phyloP scores from a whole-genome alignment of 2,113 vertebrate genomes.

The Merops nubicus region DNA sequence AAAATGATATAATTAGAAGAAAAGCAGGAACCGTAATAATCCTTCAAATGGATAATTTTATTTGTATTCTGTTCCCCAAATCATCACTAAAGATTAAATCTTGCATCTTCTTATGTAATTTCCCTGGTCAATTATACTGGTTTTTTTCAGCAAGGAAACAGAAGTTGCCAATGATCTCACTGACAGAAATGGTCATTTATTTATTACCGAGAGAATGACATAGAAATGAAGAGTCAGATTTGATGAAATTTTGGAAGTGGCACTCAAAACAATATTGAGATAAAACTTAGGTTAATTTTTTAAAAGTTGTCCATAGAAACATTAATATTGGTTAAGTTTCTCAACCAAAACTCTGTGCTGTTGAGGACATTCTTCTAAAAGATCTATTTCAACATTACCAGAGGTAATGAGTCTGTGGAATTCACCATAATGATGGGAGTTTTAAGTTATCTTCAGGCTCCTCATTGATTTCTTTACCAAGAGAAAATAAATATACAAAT shows the following conservation, averaged over 20 bases:
- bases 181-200: not conserved
- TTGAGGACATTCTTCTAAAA: not conserved
- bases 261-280: not conserved
- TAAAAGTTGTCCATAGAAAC: not conserved
- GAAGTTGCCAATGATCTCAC: not conserved
- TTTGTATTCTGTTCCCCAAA: not conserved
- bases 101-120: not conserved
- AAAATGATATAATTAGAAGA: not conserved
- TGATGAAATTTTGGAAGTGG: not conserved
- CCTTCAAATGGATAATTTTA: not conserved
- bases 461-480: not conserved
- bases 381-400: not conserved
- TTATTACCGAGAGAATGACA: not conserved
- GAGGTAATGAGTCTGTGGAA: not conserved
- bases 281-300: not conserved
- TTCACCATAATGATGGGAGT: not conserved
- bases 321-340: not conserved
- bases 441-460: not conserved
- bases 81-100: not conserved
- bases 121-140: not conserved
- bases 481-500: not conserved
- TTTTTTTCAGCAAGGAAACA: not conserved
- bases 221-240: not conserved
- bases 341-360: not conserved
- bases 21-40: not conserved